phyloP scores from a whole-genome alignment of 2,888 invertebrate species.

The Chymomyza caudatula region DNA sequence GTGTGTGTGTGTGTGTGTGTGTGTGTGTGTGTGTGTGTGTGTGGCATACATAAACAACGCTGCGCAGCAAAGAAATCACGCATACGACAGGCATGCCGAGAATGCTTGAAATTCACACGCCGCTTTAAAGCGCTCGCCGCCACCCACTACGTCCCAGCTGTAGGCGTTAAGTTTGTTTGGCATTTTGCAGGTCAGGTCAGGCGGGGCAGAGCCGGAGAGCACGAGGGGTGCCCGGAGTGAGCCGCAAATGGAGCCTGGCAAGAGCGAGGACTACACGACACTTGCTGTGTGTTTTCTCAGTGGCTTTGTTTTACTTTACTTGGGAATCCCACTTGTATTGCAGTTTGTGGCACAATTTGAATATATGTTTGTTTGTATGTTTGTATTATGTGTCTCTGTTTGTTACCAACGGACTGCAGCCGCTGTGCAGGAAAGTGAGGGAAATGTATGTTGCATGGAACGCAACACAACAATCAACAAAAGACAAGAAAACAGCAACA shows the following conservation, averaged over 20 bases:
- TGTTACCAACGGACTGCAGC: background rate
- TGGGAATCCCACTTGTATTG: background rate
- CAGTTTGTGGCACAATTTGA: background rate
- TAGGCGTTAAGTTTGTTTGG: background rate
- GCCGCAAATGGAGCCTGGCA: background rate
- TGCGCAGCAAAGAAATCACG: conserved; percentile 19
- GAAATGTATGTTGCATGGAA: background rate
- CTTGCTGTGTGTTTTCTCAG: background rate
- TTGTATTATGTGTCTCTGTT: no score
- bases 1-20: background rate
- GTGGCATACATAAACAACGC: background rate
- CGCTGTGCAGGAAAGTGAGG: background rate
- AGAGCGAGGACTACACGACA: no score
- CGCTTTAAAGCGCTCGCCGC: background rate
- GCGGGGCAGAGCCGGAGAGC: background rate
- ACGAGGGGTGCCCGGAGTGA: background rate
- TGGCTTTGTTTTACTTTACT: background rate
- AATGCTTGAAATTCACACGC: background rate
- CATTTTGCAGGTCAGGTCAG: background rate
- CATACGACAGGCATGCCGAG: conserved; percentile 16
- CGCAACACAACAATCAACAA: background rate
- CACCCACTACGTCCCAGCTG: no score
- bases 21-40: background rate
- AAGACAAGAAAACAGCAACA: background rate
- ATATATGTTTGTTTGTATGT: background rate